Evolutionary conservation across 1,140 invertebrate genomes (phyloP).

Genomic region (Aricia agestis): DNA sequence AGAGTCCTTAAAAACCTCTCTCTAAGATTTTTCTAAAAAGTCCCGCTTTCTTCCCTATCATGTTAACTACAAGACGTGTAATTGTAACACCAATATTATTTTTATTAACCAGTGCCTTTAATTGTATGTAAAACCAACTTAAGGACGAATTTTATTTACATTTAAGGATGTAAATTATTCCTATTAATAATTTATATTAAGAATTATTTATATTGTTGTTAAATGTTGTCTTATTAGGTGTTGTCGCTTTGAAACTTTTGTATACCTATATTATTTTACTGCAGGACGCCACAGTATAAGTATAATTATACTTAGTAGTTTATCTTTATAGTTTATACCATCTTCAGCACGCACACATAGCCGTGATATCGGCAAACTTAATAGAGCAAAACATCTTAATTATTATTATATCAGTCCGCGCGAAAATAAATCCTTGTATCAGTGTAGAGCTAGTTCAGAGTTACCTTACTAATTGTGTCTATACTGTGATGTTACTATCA

Average conservation of each 20-base stretch:
- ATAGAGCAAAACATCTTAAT: no score
- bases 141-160: not conserved
- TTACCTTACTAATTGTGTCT: no score
- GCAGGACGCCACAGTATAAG: no score
- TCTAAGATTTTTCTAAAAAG: not conserved
- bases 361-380: no score
- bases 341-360: no score
- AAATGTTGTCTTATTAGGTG: not conserved
- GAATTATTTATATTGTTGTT: not conserved
- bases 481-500: no score
- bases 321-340: no score
- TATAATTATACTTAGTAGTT: no score
- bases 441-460: no score
- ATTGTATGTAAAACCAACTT: not conserved
- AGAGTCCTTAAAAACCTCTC: not conserved
- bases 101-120: conserved; percentile 1
- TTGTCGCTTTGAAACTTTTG: not conserved
- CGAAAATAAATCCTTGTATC: no score
- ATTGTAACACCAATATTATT: conserved; percentile 3
- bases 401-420: no score
- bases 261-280: no score
- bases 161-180: not conserved
- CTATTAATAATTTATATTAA: not conserved
- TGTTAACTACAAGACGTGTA: not conserved
- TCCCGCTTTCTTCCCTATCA: not conserved